phyloP scores from a whole-genome alignment of 2,797 vertebrate species.

The Amblyraja radiata region DNA sequence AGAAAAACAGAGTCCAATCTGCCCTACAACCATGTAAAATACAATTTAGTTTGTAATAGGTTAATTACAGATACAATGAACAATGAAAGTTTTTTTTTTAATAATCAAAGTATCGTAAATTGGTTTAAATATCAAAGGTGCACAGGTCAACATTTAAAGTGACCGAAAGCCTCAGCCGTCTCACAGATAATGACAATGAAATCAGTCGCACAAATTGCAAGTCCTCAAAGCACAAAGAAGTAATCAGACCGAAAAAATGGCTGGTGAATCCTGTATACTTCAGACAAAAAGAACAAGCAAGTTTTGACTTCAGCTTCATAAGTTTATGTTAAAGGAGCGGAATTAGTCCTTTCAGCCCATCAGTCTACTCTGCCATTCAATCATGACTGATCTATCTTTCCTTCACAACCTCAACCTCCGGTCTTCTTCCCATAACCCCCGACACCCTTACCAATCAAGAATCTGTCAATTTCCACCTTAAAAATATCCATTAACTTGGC shows the following conservation, averaged over 20 bases:
- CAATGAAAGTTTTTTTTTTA: neutral
- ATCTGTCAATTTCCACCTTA: no score
- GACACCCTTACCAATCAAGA: no score
- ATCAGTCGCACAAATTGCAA: neutral
- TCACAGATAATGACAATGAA: slow-evolving; percentile 1
- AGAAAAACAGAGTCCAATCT: neutral
- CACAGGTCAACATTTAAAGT: slow-evolving; percentile 7
- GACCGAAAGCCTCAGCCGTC: neutral
- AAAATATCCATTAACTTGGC: no score
- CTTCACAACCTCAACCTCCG: no score
- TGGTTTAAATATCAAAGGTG: slow-evolving; percentile 11
- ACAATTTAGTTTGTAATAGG: neutral
- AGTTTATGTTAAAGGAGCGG: no score
- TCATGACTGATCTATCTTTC: no score
- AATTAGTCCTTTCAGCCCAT: no score
- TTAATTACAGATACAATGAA: neutral
- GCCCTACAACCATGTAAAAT: neutral
- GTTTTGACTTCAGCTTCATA: neutral
- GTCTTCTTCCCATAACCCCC: no score
- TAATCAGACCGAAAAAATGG: neutral
- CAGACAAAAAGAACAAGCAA: neutral
- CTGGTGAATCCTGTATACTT: neutral
- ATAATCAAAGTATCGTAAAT: neutral
- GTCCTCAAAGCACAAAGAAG: neutral
- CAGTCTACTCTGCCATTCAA: no score